phyloP scores from a whole-genome alignment of 1,140 invertebrate species.

The Mesaphorura yosii region DNA sequence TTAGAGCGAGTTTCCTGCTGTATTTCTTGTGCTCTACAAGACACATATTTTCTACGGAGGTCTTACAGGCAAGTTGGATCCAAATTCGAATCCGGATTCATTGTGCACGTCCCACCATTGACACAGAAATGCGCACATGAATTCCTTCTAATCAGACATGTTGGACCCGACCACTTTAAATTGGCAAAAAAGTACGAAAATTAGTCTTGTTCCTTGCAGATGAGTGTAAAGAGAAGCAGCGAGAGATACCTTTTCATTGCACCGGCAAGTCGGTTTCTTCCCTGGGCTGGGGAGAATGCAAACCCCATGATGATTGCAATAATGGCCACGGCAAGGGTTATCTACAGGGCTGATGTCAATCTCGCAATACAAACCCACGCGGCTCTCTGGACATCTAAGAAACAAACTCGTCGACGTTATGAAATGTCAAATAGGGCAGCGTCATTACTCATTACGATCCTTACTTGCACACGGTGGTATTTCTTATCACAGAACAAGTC shows the following conservation, averaged over 20 bases:
- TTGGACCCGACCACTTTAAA: background rate
- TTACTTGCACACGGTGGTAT: slow-evolving; percentile 37
- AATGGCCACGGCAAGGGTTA: slow-evolving; percentile 46
- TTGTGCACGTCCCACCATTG: slow-evolving; percentile 46
- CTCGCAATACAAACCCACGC: slow-evolving; percentile 43
- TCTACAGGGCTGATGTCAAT: slow-evolving; percentile 38
- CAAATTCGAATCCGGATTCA: slow-evolving; percentile 34
- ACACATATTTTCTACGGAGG: no score
- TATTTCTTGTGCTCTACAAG: background rate
- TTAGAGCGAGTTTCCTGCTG: slow-evolving; percentile 7
- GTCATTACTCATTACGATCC: slow-evolving; percentile 1
- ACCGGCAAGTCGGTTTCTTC: slow-evolving; percentile 43
- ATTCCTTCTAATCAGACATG: slow-evolving; percentile 40
- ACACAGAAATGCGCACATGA: slow-evolving; percentile 46
- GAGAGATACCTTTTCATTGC: slow-evolving; percentile 45
- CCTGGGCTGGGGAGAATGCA: slow-evolving; percentile 37
- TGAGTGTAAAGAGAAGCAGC: slow-evolving; percentile 15
- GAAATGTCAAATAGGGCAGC: background rate
- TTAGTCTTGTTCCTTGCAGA: slow-evolving; percentile 1
- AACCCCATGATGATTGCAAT: slow-evolving; percentile 47
- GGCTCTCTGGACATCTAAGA: slow-evolving; percentile 40
- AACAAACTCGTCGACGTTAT: no score
- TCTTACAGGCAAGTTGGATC: slow-evolving; percentile 40
- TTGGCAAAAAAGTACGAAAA: no score
- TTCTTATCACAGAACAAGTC: slow-evolving; percentile 34